These are phyloP conservation scores for Neofelis nebulosa DNA, from an alignment of 2,113 vertebrate genomes.

Conservation along the genomic window DNA sequence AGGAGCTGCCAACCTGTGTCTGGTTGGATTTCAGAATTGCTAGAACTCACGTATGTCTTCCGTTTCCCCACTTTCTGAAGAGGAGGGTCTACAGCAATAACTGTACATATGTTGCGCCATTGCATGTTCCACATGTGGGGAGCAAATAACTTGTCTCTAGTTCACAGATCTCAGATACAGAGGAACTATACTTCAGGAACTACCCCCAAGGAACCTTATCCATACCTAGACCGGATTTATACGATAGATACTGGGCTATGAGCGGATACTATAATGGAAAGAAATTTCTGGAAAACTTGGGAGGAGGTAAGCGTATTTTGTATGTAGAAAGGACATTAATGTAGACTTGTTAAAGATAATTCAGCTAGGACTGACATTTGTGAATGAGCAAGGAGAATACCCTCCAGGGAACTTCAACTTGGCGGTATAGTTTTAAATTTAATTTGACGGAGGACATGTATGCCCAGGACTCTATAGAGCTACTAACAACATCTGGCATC, in stretches of 20 bases:
- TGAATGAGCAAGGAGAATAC: constrained; percentile 99
- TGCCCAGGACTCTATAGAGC: constrained; percentile 98
- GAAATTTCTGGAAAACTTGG: neutral
- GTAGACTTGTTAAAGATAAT: constrained; percentile 99
- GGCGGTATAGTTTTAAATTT: constrained; percentile 99
- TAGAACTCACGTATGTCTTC: neutral
- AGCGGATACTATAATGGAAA: neutral
- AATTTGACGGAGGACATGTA: constrained; percentile 99
- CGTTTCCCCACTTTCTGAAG: neutral
- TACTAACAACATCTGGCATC: constrained; percentile 97
- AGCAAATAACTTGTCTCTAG: neutral
- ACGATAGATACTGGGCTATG: neutral
- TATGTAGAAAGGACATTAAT: neutral
- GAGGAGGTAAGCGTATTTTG: neutral
- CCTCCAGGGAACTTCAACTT: constrained; percentile 98
- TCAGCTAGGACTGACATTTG: constrained; percentile 97
- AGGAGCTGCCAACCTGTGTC: neutral
- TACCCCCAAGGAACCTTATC: neutral
- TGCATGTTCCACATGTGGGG: neutral
- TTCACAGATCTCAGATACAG: neutral
- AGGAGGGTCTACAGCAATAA: neutral
- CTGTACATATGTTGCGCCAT: neutral
- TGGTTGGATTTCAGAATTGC: neutral
- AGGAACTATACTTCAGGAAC: neutral
- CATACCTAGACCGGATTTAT: neutral